These are phyloP conservation scores for Dinocampus coccinellae DNA, from an alignment of 2,888 invertebrate species.

Conservation along the genomic window DNA sequence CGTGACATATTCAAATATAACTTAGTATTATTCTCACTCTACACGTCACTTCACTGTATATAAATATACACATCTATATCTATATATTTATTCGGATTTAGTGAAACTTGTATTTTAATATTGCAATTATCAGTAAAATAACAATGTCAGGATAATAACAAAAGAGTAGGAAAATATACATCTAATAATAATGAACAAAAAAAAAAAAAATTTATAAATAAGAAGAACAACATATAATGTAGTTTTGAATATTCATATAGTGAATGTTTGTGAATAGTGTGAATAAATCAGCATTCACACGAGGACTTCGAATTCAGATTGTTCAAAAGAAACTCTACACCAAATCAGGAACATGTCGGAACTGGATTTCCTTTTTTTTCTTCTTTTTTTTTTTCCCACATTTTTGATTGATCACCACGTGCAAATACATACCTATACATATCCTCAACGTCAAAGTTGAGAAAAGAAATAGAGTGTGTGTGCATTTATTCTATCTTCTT, in stretches of 20 bases:
- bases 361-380: not conserved
- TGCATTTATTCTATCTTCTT: not conserved
- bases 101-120: not conserved
- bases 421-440: not conserved
- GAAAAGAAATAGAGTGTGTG: not conserved
- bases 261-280: not conserved
- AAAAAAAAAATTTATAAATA: too few relatives aligned
- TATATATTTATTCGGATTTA: not conserved
- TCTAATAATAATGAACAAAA: too few relatives aligned
- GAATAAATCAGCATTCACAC: conserved; percentile 4
- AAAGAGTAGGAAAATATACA: too few relatives aligned
- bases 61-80: not conserved
- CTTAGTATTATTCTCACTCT: not conserved
- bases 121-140: too few relatives aligned
- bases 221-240: too few relatives aligned
- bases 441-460: not conserved
- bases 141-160: too few relatives aligned
- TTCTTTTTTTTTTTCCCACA: too few relatives aligned
- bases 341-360: not conserved
- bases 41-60: not conserved
- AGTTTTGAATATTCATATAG: too few relatives aligned
- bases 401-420: not conserved
- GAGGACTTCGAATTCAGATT: not conserved
- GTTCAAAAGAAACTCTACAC: conserved; percentile 15
- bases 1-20: not conserved